Evolutionary conservation across 2,797 vertebrate genomes (phyloP), one percentile per base, ranked within the genome.

Genomic region (Nyctalus aviator): DNA sequence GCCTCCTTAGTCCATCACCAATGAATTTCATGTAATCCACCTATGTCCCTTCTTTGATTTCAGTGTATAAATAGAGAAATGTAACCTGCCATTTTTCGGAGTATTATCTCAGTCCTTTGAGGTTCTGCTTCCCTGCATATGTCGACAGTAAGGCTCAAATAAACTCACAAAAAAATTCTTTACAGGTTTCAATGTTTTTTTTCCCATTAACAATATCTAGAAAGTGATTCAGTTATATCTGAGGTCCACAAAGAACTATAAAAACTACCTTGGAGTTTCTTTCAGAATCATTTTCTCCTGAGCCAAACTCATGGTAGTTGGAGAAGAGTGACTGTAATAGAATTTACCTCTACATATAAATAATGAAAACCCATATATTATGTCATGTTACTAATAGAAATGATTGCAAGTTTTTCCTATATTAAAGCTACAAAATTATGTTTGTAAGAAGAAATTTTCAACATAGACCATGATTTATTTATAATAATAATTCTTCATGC

Each of bases 191-290:
- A 41, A 41, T 41, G 37, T 41, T 4, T 41, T 41, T 7, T 41
- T 41, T 41, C 5, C 37, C 37, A 4, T 41, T 41, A 41, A 41
- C 37, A 41, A 41, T 41, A 62, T 37, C 64, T 85, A 57, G 15
- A 91, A 71, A 87, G 55, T 72, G 30, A 17, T 46, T 88, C 68
- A 55, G 32, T 90, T 90, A 82, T 32, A n/a, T 59, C 21, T 88
- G 5, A 92, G 8, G 14, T 53, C 84, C n/a, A 69, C 27, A 90
- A 96, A 75, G 73, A 90, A 55, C n/a, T 62, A 66, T 89, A 87
- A 30, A 89, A 95, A 68, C 6, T 37, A 78, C 20, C 17, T 81
- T 57, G 13, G 25, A 73, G 35, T 15, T 53, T 59, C 23, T 78
- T 59, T 75, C 17, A 23, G 57, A 15, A 25, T n/a, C 14, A 72